Conservation (phyloP, 2,888 invertebrate genomes). For the Allacma fusca region DNA sequence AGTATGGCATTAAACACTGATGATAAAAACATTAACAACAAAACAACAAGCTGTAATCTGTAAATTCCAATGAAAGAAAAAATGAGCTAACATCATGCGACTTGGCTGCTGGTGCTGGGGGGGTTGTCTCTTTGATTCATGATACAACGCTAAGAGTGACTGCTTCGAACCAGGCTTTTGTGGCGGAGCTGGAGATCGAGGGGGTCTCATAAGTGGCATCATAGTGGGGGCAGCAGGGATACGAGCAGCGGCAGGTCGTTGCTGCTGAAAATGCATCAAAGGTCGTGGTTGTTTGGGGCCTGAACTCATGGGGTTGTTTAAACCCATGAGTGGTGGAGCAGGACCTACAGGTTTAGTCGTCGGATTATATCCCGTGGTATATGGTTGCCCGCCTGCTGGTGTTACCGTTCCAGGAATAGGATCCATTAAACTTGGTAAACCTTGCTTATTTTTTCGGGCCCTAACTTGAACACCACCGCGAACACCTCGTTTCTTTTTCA, state of each 20-base stretch:
- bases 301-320: no score
- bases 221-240: not conserved
- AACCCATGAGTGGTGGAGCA: not conserved
- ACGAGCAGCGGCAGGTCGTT: not conserved
- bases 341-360: not conserved
- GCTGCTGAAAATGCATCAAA: constrained; percentile 4
- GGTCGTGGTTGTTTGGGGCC: not conserved
- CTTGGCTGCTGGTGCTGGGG: not conserved
- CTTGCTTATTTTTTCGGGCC: constrained; percentile 16
- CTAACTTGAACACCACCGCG: constrained; percentile 16
- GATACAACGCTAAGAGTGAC: constrained; percentile 5
- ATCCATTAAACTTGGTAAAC: constrained; percentile 34
- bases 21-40: no score
- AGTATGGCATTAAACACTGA: no score
- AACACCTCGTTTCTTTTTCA: not conserved
- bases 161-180: not conserved
- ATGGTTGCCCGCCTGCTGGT: not conserved
- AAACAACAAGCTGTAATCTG: no score
- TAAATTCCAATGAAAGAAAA: not conserved
- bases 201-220: not conserved
- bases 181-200: not conserved
- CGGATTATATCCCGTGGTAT: not conserved
- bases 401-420: constrained; percentile 13
- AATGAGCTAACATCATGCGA: not conserved
- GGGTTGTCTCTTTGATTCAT: not conserved